These are phyloP conservation scores for Xanthia togata DNA, from an alignment of 2,888 invertebrate species.

Conservation along the genomic window DNA sequence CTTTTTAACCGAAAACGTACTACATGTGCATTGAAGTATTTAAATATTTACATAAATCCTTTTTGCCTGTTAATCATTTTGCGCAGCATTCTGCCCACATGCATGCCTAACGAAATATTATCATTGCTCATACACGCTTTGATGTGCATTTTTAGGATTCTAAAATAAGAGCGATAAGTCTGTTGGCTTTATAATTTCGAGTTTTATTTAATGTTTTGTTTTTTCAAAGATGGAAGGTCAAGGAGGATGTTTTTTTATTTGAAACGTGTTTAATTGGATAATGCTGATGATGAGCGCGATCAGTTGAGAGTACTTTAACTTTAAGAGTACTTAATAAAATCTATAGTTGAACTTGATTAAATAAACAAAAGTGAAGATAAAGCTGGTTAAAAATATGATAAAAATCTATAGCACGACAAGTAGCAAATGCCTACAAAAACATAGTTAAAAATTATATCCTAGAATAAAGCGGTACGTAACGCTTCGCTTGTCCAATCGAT, in stretches of 20 bases:
- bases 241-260: not conserved
- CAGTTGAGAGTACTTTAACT: not conserved
- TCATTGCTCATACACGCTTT: constrained; percentile 33
- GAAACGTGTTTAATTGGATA: not conserved
- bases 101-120: constrained; percentile 36
- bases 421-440: not conserved
- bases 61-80: constrained; percentile 30
- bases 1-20: constrained; percentile 1
- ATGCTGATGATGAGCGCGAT: not conserved
- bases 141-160: constrained; percentile 58
- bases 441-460: not conserved
- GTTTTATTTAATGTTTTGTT: constrained; percentile 9
- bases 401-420: not conserved
- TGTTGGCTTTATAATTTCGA: constrained; percentile 18
- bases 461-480: constrained; percentile 24
- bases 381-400: not conserved
- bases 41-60: constrained; percentile 28
- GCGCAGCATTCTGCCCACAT: constrained; percentile 32
- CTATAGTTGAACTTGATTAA: not conserved
- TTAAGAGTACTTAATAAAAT: not conserved
- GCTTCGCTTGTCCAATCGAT: constrained; percentile 39
- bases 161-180: constrained; percentile 10
- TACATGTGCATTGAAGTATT: constrained; percentile 16
- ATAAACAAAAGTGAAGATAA: not conserved
- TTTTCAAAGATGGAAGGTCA: constrained; percentile 26